Evolutionary conservation across 2,888 invertebrate genomes (phyloP).

Genomic region (Oscheius sp.): DNA sequence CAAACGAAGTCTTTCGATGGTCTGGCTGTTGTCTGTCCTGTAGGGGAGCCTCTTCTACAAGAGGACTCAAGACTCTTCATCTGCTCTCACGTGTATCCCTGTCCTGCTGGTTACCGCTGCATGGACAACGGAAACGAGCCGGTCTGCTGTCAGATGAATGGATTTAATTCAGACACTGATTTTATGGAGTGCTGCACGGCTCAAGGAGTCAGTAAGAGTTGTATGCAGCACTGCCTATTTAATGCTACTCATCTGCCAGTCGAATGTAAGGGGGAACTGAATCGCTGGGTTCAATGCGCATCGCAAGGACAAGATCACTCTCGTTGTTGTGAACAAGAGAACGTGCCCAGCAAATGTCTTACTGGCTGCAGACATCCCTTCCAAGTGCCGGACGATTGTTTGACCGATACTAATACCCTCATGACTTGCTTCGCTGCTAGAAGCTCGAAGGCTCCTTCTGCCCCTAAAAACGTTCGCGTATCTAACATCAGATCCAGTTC

Average conservation of each 20-base stretch:
- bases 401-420: conserved; percentile 9
- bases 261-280: conserved; percentile 38
- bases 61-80: conserved; percentile 33
- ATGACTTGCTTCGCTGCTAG: conserved; percentile 39
- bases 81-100: conserved; percentile 24
- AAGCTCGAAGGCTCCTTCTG: conserved; percentile 8
- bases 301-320: conserved; percentile 58
- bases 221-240: conserved; percentile 42
- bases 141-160: conserved; percentile 43
- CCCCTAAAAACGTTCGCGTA: conserved; percentile 42
- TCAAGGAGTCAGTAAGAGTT: conserved; percentile 41
- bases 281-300: conserved; percentile 53
- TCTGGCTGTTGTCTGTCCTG: conserved; percentile 31
- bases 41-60: conserved; percentile 48
- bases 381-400: conserved; percentile 38
- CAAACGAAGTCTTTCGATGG: conserved; percentile 34
- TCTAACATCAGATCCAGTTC: conserved; percentile 38
- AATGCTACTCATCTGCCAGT: conserved; percentile 40
- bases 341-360: conserved; percentile 44
- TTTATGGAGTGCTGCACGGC: conserved; percentile 49
- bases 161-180: conserved; percentile 30
- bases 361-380: conserved; percentile 57
- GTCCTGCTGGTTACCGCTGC: conserved; percentile 36
- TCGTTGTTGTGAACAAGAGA: conserved; percentile 50
- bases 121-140: conserved; percentile 38